A percentile compares a stretch with the other conserved stretches of the same genome.
These are phyloP conservation scores for Cavia aperea DNA, from an alignment of 2,113 vertebrate genomes.

Conservation along the genomic window DNA sequence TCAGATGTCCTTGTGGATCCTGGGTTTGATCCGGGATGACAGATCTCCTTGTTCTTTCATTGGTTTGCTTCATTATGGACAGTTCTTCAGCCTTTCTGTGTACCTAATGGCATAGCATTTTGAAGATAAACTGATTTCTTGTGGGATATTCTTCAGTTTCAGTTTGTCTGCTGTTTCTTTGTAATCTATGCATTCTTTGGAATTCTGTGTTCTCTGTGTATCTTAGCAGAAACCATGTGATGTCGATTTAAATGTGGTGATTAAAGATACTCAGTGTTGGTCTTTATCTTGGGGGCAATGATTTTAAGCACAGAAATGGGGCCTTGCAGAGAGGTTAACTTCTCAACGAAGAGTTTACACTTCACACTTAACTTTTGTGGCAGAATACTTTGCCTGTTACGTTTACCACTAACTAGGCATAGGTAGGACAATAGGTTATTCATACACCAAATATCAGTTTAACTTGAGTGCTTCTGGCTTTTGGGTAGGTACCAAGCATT, in stretches of 20 bases:
- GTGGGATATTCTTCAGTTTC: conserved; percentile 55
- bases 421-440: neutral
- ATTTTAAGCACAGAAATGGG: neutral
- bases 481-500: neutral
- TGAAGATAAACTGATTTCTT: conserved; percentile 53
- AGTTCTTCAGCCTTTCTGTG: conserved; percentile 58
- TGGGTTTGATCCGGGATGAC: conserved; percentile 10
- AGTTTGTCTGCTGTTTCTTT: conserved; percentile 53
- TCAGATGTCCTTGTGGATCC: neutral
- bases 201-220: conserved; percentile 59
- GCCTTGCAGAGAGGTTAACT: neutral
- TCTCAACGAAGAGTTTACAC: neutral
- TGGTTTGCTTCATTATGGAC: conserved; percentile 26
- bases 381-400: neutral
- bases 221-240: conserved; percentile 47
- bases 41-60: neutral
- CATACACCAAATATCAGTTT: neutral
- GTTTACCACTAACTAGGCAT: neutral
- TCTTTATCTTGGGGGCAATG: conserved; percentile 9
- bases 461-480: neutral
- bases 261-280: conserved; percentile 35
- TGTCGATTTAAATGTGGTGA: conserved; percentile 59
- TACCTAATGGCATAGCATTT: conserved; percentile 55
- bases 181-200: conserved; percentile 43
- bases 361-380: neutral